phyloP scores from a whole-genome alignment of 2,888 invertebrate species.

The Vandiemenella viatica region DNA sequence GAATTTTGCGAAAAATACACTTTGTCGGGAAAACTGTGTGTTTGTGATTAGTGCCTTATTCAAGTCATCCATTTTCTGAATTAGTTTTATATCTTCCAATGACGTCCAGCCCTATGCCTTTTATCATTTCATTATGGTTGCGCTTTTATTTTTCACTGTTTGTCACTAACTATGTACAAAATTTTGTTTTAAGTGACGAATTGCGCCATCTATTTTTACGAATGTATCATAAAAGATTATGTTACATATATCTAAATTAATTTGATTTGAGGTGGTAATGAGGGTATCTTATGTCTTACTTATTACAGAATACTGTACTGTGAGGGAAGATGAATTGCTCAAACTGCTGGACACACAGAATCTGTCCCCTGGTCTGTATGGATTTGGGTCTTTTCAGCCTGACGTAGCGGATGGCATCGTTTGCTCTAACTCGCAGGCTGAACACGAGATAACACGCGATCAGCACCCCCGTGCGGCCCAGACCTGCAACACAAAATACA shows the following conservation, averaged over 20 bases:
- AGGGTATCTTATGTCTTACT: no score
- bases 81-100: no score
- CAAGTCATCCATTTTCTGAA: no score
- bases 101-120: no score
- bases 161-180: no score
- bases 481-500: conserved; percentile 39
- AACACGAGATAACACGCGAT: conserved; percentile 78
- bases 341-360: conserved; percentile 66
- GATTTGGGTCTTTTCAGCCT: conserved; percentile 59
- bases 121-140: no score
- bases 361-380: conserved; percentile 70
- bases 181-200: no score
- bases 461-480: conserved; percentile 73
- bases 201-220: neutral
- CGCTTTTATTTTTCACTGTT: no score
- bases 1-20: neutral
- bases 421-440: conserved; percentile 55
- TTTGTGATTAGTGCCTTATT: neutral
- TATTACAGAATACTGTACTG: conserved; percentile 55
- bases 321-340: conserved; percentile 64
- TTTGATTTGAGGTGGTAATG: no score
- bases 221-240: conserved; percentile 7
- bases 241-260: no score
- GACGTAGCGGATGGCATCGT: conserved; percentile 66
- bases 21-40: neutral